A percentile compares a stretch with the other conserved stretches of the same genome.
Conservation (phyloP, 2,113 vertebrate genomes). For the Addax nasomaculatus region DNA sequence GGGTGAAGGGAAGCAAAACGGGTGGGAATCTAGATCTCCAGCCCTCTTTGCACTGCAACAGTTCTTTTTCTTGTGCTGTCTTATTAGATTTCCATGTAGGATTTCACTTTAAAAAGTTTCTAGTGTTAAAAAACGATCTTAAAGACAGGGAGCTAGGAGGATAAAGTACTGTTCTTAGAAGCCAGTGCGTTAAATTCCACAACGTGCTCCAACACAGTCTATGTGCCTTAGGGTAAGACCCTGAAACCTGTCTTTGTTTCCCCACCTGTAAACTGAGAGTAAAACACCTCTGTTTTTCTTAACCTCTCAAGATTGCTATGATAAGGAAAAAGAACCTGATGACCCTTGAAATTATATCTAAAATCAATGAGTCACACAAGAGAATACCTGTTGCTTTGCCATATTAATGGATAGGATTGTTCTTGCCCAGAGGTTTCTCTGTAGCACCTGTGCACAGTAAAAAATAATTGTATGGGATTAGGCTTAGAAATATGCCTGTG, state of each 20-base stretch:
- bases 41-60: not conserved
- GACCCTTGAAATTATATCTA: constrained; percentile 18
- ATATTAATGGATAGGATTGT: not conserved
- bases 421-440: not conserved
- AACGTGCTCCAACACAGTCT: not conserved
- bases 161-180: not conserved
- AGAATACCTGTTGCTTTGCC: not conserved
- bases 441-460: not conserved
- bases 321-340: not conserved
- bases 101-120: not conserved
- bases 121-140: not conserved
- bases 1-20: not conserved
- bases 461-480: not conserved
- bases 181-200: not conserved
- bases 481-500: not conserved
- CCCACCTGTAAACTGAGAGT: not conserved
- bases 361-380: not conserved
- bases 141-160: not conserved
- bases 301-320: constrained; percentile 32
- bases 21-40: not conserved
- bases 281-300: not conserved
- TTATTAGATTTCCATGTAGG: not conserved
- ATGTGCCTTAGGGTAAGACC: not conserved
- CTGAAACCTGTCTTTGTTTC: not conserved
- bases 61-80: not conserved